Percentiles rank a stretch among this genome's conserved stretches.
Evolutionary conservation across 92 coral and sea anemone genomes (phyloP).

Genomic region (Bergia puertoricense): DNA sequence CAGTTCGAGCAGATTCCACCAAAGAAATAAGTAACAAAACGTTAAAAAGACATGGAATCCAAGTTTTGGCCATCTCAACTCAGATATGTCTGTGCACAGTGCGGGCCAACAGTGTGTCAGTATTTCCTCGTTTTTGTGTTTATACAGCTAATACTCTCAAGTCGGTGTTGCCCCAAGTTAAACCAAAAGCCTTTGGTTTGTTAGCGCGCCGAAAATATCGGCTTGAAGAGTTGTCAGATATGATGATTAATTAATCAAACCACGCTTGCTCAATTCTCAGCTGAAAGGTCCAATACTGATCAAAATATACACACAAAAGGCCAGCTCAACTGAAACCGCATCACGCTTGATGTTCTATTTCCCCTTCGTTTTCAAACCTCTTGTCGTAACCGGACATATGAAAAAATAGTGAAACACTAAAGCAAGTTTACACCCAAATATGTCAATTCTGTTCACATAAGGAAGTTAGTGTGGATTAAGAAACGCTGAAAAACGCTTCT

Average conservation of each 20-base stretch:
- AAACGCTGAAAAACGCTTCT: background rate
- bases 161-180: background rate
- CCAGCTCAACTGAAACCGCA: background rate
- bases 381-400: background rate
- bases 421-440: background rate
- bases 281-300: slow-evolving; percentile 15
- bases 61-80: background rate
- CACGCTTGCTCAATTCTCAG: background rate
- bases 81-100: background rate
- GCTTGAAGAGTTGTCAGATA: background rate
- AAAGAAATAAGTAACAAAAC: slow-evolving; percentile 3
- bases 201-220: background rate
- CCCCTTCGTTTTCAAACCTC: background rate
- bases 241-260: slow-evolving; percentile 4
- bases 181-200: background rate
- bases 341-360: background rate
- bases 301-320: background rate
- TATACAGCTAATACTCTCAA: too few relatives aligned
- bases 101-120: background rate
- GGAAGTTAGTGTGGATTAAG: background rate
- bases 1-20: slow-evolving; percentile 14
- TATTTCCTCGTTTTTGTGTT: background rate
- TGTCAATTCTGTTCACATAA: background rate
- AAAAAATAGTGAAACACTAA: background rate
- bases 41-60: background rate